Evolutionary conservation across 2,888 invertebrate species (phyloP).

Genomic region (Eledone cirrhosa): DNA sequence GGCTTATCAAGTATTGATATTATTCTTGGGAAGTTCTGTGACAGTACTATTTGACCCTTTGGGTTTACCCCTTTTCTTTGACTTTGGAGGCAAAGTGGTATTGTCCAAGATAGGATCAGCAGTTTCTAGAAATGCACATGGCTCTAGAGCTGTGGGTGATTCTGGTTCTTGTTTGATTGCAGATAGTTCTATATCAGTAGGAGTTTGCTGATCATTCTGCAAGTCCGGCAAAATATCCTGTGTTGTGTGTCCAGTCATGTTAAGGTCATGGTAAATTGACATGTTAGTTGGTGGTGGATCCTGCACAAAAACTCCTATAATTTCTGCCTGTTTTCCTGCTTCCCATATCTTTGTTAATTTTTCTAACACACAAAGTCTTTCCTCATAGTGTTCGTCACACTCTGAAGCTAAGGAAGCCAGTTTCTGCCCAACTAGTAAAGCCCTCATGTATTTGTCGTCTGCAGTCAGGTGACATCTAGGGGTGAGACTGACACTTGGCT

Average conservation of each 20-base stretch:
- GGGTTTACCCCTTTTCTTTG: background rate
- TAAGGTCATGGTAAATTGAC: background rate
- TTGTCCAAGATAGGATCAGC: background rate
- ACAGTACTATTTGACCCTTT: background rate
- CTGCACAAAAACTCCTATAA: too few relatives aligned
- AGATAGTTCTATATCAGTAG: conserved; percentile 1
- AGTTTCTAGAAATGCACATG: background rate
- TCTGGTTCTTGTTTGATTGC: background rate
- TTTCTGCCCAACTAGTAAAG: too few relatives aligned
- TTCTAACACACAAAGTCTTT: too few relatives aligned
- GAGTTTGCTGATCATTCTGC: background rate
- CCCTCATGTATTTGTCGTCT: too few relatives aligned
- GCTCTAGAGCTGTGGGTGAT: too few relatives aligned
- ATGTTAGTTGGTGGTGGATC: conserved; percentile 6
- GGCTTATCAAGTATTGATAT: too few relatives aligned
- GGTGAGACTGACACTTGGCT: too few relatives aligned
- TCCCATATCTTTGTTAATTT: too few relatives aligned
- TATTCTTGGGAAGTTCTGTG: background rate
- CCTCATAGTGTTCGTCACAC: too few relatives aligned
- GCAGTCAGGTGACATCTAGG: too few relatives aligned
- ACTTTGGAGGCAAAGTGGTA: background rate
- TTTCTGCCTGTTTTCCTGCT: too few relatives aligned
- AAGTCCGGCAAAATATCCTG: background rate
- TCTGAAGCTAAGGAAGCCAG: too few relatives aligned
- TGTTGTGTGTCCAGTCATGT: background rate